Base-by-base conservation (phyloP, 2,888 invertebrate species). In the Cataglyphis livida region DNA sequence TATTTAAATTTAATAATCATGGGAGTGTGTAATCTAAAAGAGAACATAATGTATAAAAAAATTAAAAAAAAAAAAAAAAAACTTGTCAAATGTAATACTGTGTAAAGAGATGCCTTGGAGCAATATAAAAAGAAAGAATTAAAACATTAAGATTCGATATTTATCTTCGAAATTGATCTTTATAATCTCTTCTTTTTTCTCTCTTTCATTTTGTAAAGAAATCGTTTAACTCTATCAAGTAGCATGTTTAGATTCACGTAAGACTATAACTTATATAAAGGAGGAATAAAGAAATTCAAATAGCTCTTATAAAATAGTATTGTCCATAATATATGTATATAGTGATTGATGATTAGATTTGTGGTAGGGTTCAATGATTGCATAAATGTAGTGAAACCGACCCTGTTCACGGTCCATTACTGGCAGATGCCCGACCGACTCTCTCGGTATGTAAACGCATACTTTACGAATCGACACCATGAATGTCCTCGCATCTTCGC, bases 391-490 rank as follows among this genome's bases (percentile, higher is more conserved):
- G 15, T 57, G 73, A 44, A 59, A 44, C 44, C 71, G 78, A 25
- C 35, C 73, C 57, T 78, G 59, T 32, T 71, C 32, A 51, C 15
- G 57, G 41, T 59, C 73, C 57, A 78, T 71, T 66, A 32, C 76
- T 54, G 68, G 21, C 44, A 78, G 71, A 78, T 44, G 62, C 71
- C 44, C 21, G 76, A 25, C n/a, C 62, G 18, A 62, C 32, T 74
- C 51, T 62, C 62, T 48, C 61, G 59, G 75, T 18, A 73, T 35
- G 57, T 35, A 61, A 71, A 44, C 59, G 32, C 44, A 15, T 70
- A 83, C 48, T 78, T 83, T 79, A 10, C 83, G 64, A 73, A 78
- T 76, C 78, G 35, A 28, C 38, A 76, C 32, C 62, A 41, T 38
- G 35, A 61, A 48, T 57, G 21, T 81, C 18, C 44, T 41, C 25